phyloP scores from a whole-genome alignment of 2,888 invertebrate species.

The Eristalis tenax region DNA sequence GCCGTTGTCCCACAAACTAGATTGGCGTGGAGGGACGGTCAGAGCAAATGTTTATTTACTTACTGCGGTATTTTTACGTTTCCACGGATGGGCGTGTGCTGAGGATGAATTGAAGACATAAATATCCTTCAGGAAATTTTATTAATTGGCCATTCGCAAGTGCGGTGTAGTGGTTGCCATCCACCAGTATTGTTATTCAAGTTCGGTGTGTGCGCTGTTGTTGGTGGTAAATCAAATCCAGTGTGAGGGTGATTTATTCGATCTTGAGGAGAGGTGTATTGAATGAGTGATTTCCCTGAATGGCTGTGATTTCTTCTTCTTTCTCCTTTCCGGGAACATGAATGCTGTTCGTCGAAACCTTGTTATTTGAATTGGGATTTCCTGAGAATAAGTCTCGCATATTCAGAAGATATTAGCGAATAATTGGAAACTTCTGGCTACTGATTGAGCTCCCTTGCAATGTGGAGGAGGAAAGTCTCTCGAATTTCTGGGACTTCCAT shows the following conservation, averaged over 20 bases:
- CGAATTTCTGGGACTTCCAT: neutral
- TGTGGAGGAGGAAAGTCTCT: neutral
- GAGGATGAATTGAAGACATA: conserved; percentile 63
- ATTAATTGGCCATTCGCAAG: conserved; percentile 68
- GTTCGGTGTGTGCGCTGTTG: conserved; percentile 1
- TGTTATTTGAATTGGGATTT: neutral
- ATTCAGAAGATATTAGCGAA: neutral
- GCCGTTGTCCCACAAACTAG: neutral
- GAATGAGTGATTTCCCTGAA: conserved; percentile 47
- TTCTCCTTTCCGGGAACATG: neutral
- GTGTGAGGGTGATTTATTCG: conserved; percentile 57
- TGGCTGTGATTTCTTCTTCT: conserved; percentile 7
- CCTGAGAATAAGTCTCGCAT: neutral
- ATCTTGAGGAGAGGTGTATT: conserved; percentile 28
- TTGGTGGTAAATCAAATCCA: conserved; percentile 51
- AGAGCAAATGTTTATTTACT: conserved; percentile 42
- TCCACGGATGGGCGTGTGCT: conserved; percentile 11
- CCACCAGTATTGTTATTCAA: conserved; percentile 10
- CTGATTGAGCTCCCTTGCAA: neutral
- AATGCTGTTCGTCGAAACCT: neutral
- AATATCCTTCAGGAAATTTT: conserved; percentile 70
- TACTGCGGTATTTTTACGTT: conserved; percentile 28
- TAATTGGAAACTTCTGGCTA: neutral
- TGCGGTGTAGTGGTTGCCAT: conserved; percentile 56
- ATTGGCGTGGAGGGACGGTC: neutral